Percentiles rank a stretch among this genome's conserved stretches.
Conservation (phyloP, 2,797 vertebrate genomes). For the Coendou prehensilis region DNA sequence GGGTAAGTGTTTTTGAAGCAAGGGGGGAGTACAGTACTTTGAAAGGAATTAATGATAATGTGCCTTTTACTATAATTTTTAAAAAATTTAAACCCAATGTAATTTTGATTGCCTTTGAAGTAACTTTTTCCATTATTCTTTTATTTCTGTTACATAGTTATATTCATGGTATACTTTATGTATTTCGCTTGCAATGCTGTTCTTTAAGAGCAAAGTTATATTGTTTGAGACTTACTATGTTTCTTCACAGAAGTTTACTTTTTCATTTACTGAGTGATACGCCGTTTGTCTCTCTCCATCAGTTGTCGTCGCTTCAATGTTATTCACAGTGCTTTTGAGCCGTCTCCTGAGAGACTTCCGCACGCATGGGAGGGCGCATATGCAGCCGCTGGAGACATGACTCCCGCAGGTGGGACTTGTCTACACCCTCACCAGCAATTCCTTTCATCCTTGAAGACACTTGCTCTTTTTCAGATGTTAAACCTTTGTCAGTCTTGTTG, state of each 20-base stretch:
- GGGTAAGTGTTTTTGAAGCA: not conserved
- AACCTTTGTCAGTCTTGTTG: not conserved
- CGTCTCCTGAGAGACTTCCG: not conserved
- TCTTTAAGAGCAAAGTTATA: not conserved
- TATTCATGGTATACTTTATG: not conserved
- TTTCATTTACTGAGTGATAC: not conserved
- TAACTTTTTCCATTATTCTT: not conserved
- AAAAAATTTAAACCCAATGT: not conserved
- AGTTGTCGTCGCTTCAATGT: not conserved
- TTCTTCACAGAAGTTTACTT: constrained; percentile 12
- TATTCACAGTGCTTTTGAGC: not conserved
- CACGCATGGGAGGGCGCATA: not conserved
- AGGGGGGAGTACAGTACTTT: not conserved
- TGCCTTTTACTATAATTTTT: not conserved
- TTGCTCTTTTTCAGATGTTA: not conserved
- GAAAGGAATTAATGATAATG: not conserved
- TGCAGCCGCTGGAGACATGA: not conserved
- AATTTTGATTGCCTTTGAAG: not conserved
- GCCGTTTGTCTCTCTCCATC: not conserved
- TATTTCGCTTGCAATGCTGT: not conserved
- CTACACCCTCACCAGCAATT: not conserved
- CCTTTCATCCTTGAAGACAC: not conserved
- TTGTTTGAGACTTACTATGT: not conserved
- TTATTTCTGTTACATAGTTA: constrained; percentile 47
- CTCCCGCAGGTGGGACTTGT: not conserved